Base-by-base conservation (phyloP, 2,113 vertebrate species). In the Heteronetta atricapilla region DNA sequence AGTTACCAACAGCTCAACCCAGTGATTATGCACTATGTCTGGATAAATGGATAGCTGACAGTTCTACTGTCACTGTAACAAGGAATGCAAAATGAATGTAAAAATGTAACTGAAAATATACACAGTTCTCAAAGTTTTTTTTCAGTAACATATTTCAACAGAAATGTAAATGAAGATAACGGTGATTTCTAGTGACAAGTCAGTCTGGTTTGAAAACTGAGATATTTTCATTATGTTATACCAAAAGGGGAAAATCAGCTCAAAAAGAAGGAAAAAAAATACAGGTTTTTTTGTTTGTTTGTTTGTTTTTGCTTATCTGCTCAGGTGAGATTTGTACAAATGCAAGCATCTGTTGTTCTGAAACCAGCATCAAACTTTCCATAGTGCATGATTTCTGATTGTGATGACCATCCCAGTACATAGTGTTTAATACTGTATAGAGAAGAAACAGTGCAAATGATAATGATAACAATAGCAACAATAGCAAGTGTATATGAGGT, bases 401-500 rank as follows among this genome's bases (percentile, higher is more conserved):
- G 44, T 11, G 21, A 20, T 52, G 60, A 48, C 12, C 16, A 50
- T 42, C 66, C n/a, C 13, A 83, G 17, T 55, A 90, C 62, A 62
- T 80, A 90, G 16, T 92, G 83, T 11, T 86, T 44, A 36, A 55
- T 44, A 42, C 62, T 68, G 38, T 96, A 97, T 8, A 97, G 10
- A 36, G 94, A 96, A 70, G 96, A 97, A 16, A 60, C 17, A 59
- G 53, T 25, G 31, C 96, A 97, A 64, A 88, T 86, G 62, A 88
- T 21, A 67, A 95, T 76, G 62, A 97, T 89, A 58, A 93, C 36
- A 31, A 16, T 22, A 55, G 96, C 97, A 58, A 97, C 77, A 15
- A 92, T 95, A 40, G 86, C 55, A 34, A 97, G 80, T n/a, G 94
- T 94, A 55, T 96, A 97, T 86, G 96, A 96, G 94, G 94, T 92